Percentiles rank a stretch among this genome's conserved stretches.
Evolutionary conservation across 2,797 vertebrate genomes (phyloP).

Genomic region (Sylvia borin): DNA sequence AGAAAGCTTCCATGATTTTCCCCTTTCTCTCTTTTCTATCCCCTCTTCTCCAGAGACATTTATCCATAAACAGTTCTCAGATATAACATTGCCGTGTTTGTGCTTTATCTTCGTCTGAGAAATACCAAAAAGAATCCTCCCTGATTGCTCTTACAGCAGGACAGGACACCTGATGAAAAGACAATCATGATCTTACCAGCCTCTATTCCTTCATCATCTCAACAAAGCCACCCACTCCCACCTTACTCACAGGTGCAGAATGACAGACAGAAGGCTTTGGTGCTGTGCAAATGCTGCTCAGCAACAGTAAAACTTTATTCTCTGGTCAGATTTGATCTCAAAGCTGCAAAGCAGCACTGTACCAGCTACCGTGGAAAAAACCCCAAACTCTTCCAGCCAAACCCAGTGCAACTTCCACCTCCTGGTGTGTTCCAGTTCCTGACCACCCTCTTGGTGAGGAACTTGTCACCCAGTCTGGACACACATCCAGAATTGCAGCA

Average conservation of each 20-base stretch:
- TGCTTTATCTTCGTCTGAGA: fast-evolving
- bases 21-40: neutral
- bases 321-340: neutral
- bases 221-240: neutral
- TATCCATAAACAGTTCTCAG: neutral
- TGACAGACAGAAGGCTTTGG: neutral
- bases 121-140: neutral
- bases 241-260: neutral
- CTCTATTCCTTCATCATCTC: neutral
- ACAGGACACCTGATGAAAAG: neutral
- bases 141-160: neutral
- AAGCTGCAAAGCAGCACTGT: neutral
- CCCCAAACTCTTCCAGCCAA: neutral
- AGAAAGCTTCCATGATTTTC: fast-evolving
- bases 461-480: neutral
- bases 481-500: fast-evolving
- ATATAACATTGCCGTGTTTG: fast-evolving
- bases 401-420: neutral
- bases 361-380: too few species aligned
- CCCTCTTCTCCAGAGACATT: neutral
- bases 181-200: neutral
- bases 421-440: fast-evolving
- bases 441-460: neutral
- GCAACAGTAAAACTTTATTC: neutral
- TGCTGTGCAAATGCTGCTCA: neutral